Base-by-base conservation (phyloP, 1,140 invertebrate species). In the Hyles euphorbiae region DNA sequence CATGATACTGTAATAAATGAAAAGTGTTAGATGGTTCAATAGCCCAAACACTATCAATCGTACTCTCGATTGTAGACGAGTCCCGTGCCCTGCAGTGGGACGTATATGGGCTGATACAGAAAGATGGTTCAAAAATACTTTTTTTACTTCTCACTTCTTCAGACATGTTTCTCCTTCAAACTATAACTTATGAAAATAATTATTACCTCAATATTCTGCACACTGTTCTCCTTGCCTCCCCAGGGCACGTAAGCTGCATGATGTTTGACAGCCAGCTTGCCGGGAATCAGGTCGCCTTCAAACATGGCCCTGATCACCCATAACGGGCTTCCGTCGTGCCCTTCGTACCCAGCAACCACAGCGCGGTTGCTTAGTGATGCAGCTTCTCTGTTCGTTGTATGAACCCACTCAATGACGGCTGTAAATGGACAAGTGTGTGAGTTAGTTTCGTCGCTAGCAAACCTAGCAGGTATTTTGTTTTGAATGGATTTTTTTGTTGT, bases 251-350 rank as follows among this genome's bases (percentile, higher is more conserved):
- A 88, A 1, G 86, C 83, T 34, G 67, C 44, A 34, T 64, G 58
- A 51, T 88, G 83, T 67, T 84, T 84, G 10, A 81, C 60, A 8
- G 80, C 78, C 44, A 87, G 58, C 63, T 88, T 88, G 0, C 85
- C 83, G 5, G 83, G 85, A 10, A 87, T 72, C 33, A 87, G 34
- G 33, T 88, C 86, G 9, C 78, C 73, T 56, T 80, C 70, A 47
- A 69, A 69, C 53, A 63, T 65, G 0, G 78, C 73, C 11, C 85
- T 61, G 47, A 84, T 86, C 1, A 82, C 76, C 85, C 85, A 88
- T 0, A 88, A 68, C 0, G 85, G 83, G 46, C 82, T 88, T 1
- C 74, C 65, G 34, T 88, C 85, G 32, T 81, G 53, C 0, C 77
- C 81, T 44, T 88, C 83, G 22, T 82, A 84, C 0, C 86, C 86